phyloP scores from a whole-genome alignment of 2,113 vertebrate species.

The Thalassoma bifasciatum region DNA sequence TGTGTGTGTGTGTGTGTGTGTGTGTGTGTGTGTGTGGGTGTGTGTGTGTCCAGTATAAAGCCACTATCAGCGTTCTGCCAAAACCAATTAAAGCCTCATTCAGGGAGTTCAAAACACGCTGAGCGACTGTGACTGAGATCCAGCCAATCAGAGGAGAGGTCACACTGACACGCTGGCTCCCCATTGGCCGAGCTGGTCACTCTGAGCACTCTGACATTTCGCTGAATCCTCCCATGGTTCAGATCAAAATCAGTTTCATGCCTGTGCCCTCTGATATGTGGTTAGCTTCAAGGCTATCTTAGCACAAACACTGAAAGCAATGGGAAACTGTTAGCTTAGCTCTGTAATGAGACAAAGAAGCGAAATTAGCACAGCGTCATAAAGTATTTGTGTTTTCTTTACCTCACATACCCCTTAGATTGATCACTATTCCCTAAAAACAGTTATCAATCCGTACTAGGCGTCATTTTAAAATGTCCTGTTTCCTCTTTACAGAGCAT shows the following conservation, averaged over 20 bases:
- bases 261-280: neutral
- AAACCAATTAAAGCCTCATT: constrained; percentile 51
- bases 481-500: too few species aligned
- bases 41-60: constrained; percentile 17
- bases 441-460: too few species aligned
- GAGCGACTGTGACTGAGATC: constrained; percentile 9
- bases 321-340: too few species aligned
- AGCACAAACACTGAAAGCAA: neutral
- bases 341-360: too few species aligned
- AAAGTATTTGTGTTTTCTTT: too few species aligned
- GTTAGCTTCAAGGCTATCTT: neutral
- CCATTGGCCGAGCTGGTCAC: constrained; percentile 31
- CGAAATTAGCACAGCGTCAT: too few species aligned
- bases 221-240: neutral
- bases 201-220: constrained; percentile 2
- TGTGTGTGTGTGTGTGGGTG: constrained; percentile 2
- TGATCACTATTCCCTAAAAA: too few species aligned
- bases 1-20: constrained; percentile 16
- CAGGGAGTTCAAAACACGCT: constrained; percentile 37
- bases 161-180: constrained; percentile 22
- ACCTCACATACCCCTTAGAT: too few species aligned
- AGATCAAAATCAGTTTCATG: constrained; percentile 3
- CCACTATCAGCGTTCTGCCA: constrained; percentile 52
- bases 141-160: constrained; percentile 61
- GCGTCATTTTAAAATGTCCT: too few species aligned